Evolutionary conservation across 1,140 invertebrate species (phyloP).

Genomic region (Leptopilina boulardi): DNA sequence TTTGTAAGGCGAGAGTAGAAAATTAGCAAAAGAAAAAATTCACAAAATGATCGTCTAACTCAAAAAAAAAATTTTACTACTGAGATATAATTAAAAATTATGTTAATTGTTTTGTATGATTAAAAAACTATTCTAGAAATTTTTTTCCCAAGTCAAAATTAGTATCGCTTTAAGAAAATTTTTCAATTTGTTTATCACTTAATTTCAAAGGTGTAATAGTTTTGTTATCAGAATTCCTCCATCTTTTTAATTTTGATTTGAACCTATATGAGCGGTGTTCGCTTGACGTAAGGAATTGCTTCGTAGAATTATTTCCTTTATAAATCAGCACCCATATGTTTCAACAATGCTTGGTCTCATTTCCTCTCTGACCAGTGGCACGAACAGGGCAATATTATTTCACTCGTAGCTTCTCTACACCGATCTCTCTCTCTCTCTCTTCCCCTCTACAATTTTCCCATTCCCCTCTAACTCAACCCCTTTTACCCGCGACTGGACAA

Average conservation of each 20-base stretch:
- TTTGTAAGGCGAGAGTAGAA: too few relatives aligned
- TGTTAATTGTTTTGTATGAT: too few relatives aligned
- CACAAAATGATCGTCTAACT: too few relatives aligned
- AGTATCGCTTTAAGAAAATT: too few relatives aligned
- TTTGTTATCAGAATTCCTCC: background rate
- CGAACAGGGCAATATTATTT: constrained; percentile 30
- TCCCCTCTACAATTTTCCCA: too few relatives aligned
- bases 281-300: constrained; percentile 47
- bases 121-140: too few relatives aligned
- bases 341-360: constrained; percentile 37
- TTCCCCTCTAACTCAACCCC: too few relatives aligned
- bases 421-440: background rate
- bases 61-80: too few relatives aligned
- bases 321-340: constrained; percentile 51
- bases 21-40: too few relatives aligned
- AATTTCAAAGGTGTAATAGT: background rate
- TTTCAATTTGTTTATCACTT: background rate
- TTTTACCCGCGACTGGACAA: too few relatives aligned
- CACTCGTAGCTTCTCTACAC: background rate
- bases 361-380: constrained; percentile 37
- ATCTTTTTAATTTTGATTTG: constrained; percentile 2
- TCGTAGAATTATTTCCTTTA: constrained; percentile 49
- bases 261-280: background rate
- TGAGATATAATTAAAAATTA: too few relatives aligned
- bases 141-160: too few relatives aligned